Conservation (phyloP, 2,888 invertebrate genomes). For the Julus scandinavius region DNA sequence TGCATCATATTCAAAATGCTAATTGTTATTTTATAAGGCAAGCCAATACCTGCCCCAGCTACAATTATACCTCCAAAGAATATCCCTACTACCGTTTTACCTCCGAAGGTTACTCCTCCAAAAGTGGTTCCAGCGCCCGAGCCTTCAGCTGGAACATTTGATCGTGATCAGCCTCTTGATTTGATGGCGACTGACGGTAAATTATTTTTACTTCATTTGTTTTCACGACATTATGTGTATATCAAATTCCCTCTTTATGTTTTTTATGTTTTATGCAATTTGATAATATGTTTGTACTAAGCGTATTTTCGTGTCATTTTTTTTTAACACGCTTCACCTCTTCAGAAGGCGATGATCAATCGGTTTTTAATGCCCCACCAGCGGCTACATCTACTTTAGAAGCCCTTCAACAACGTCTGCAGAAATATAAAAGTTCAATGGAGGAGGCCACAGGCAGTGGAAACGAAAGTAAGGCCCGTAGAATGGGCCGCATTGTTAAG, state of each 20-base stretch:
- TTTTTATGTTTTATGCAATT: neutral
- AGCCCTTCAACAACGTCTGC: constrained; percentile 83
- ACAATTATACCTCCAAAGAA: neutral
- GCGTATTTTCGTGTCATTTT: neutral
- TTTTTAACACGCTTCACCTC: neutral
- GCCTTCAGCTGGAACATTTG: constrained; percentile 20
- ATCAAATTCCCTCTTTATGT: too few relatives aligned
- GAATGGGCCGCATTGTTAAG: constrained; percentile 91
- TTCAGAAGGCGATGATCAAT: constrained; percentile 57
- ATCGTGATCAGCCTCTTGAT: constrained; percentile 15
- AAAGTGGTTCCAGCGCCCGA: neutral
- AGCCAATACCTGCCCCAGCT: neutral
- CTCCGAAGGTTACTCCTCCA: constrained; percentile 58
- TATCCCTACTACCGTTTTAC: neutral
- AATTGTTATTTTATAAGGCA: neutral
- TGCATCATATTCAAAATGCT: too few relatives aligned
- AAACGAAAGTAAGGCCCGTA: constrained; percentile 85
- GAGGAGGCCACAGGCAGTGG: constrained; percentile 79
- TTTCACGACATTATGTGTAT: neutral
- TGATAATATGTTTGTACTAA: neutral
- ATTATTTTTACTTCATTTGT: neutral
- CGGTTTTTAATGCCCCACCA: constrained; percentile 65
- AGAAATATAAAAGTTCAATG: constrained; percentile 81
- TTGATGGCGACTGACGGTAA: constrained; percentile 37
- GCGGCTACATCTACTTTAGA: constrained; percentile 72